phyloP scores from a whole-genome alignment of 2,797 vertebrate species.

The Yasuhikotakia modesta region DNA sequence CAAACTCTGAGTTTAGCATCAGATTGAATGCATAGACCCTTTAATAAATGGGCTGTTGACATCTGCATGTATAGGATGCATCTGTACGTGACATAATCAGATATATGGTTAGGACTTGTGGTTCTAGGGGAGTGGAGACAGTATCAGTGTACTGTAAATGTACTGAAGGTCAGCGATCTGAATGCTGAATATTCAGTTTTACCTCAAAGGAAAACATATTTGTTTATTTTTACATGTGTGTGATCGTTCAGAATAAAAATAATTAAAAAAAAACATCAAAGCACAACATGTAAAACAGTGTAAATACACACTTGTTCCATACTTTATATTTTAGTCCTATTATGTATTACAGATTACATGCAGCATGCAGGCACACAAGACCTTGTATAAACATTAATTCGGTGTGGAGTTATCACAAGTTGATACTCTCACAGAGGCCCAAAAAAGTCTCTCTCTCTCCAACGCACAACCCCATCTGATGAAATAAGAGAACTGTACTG shows the following conservation, averaged over 20 bases:
- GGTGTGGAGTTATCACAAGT: not conserved
- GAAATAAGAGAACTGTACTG: slow-evolving; percentile 38
- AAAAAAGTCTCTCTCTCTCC: not conserved
- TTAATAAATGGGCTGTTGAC: slow-evolving; percentile 12
- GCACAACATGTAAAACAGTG: too few species aligned
- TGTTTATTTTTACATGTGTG: not conserved
- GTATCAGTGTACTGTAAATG: not conserved
- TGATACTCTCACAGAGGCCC: not conserved
- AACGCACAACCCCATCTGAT: not conserved
- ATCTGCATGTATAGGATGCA: slow-evolving; percentile 3
- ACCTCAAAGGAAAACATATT: not conserved
- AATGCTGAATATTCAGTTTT: not conserved
- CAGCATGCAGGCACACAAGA: not conserved
- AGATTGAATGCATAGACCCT: not conserved
- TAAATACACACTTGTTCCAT: too few species aligned
- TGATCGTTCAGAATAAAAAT: not conserved
- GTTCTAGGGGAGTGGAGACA: not conserved
- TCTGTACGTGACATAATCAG: not conserved
- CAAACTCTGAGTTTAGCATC: not conserved
- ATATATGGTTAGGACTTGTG: not conserved
- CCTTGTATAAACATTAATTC: not conserved
- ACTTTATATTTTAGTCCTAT: not conserved
- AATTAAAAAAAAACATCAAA: too few species aligned
- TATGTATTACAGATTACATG: not conserved
- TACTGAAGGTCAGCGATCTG: not conserved